These are phyloP conservation scores for Periphyllus acericola DNA, from an alignment of 2,888 invertebrate species.

Conservation along the genomic window DNA sequence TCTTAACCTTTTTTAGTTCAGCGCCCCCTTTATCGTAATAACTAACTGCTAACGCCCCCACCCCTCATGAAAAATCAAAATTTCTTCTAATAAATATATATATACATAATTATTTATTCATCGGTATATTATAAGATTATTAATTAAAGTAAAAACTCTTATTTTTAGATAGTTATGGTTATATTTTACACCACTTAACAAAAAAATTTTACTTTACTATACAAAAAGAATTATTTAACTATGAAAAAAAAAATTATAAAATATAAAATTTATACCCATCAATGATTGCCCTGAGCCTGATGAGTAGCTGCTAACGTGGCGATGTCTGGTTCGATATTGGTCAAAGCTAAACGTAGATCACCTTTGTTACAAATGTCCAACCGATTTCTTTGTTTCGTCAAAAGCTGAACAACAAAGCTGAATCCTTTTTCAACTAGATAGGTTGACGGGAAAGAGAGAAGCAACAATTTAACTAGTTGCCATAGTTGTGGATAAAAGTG, in stretches of 20 bases:
- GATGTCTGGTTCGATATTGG: slow-evolving; percentile 1
- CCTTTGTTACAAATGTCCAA: slow-evolving; percentile 35
- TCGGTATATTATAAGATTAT: too few relatives aligned
- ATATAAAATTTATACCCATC: too few relatives aligned
- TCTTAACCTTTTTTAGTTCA: slow-evolving; percentile 59
- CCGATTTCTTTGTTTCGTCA: slow-evolving; percentile 35
- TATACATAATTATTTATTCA: too few relatives aligned
- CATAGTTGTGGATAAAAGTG: slow-evolving; percentile 26
- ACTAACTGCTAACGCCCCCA: slow-evolving; percentile 41
- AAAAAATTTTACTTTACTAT: too few relatives aligned
- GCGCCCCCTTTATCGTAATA: slow-evolving; percentile 55
- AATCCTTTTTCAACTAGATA: slow-evolving; percentile 36
- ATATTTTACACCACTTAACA: too few relatives aligned
- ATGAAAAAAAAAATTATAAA: too few relatives aligned
- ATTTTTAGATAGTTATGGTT: too few relatives aligned
- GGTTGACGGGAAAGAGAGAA: slow-evolving; percentile 26
- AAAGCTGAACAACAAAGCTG: slow-evolving; percentile 32
- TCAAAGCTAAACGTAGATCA: slow-evolving; percentile 16
- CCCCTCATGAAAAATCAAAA: background rate
- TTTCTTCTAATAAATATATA: too few relatives aligned
- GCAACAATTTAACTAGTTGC: slow-evolving; percentile 23
- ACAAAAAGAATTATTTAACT: too few relatives aligned
- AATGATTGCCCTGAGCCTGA: too few relatives aligned
- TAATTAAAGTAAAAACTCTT: too few relatives aligned
- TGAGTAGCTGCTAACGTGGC: too few relatives aligned